A percentile compares a stretch with the other conserved stretches of the same genome.
These are phyloP conservation scores for Mastacembelus armatus DNA, from an alignment of 2,797 vertebrate genomes.

Conservation along the genomic window DNA sequence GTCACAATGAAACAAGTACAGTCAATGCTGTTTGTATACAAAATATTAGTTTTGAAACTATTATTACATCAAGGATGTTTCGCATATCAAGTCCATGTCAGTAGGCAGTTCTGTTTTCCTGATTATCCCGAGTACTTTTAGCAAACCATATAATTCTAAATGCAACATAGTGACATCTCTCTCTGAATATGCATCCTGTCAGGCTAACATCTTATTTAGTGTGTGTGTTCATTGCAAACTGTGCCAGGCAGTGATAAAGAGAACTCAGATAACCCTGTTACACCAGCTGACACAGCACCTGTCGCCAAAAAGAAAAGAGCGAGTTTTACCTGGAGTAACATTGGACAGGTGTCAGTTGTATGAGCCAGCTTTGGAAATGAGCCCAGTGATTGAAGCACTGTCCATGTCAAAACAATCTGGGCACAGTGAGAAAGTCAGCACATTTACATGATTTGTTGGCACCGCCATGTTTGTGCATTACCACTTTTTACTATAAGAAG, in stretches of 20 bases:
- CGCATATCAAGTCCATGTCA: no score
- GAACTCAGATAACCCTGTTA: slow-evolving; percentile 1
- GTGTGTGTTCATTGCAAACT: slow-evolving; percentile 25
- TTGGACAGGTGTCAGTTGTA: slow-evolving; percentile 47
- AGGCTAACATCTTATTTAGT: background rate
- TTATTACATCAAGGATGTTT: no score
- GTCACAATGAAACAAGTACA: no score
- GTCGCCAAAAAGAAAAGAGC: slow-evolving; percentile 24
- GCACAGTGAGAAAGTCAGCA: slow-evolving; percentile 11
- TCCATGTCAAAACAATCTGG: slow-evolving; percentile 38
- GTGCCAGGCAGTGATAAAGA: slow-evolving; percentile 22
- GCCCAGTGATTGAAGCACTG: slow-evolving; percentile 27
- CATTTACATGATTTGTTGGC: slow-evolving; percentile 35
- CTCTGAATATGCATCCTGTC: slow-evolving; percentile 13
- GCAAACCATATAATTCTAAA: background rate
- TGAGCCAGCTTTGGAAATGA: slow-evolving; percentile 29
- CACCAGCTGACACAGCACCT: slow-evolving; percentile 51
- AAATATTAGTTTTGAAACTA: no score
- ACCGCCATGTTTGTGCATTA: background rate
- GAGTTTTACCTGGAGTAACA: slow-evolving; percentile 27
- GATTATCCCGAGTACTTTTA: background rate
- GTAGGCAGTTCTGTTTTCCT: background rate
- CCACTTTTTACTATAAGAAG: slow-evolving; percentile 8
- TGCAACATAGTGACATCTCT: background rate
- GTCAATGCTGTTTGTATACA: no score